phyloP scores from a whole-genome alignment of 1,140 invertebrate genomes.

The Caenorhabditis remanei region DNA sequence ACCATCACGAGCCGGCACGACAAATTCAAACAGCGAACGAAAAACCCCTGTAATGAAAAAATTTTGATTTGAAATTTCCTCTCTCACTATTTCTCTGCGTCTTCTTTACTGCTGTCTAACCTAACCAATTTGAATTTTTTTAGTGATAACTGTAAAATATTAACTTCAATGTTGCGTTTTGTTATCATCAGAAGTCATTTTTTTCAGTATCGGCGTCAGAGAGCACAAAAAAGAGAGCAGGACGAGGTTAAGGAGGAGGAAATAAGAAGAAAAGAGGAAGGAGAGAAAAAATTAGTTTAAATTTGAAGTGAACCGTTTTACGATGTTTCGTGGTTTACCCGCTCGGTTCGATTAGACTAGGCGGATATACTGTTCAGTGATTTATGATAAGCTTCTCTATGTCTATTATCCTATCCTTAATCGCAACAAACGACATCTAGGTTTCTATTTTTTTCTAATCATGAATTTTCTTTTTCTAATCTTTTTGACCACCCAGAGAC shows the following conservation, averaged over 20 bases:
- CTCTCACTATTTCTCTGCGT: neutral
- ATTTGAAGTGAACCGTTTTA: neutral
- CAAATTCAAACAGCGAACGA: slow-evolving; percentile 2
- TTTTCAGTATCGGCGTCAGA: slow-evolving; percentile 33
- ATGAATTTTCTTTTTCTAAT: neutral
- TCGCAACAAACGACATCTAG: neutral
- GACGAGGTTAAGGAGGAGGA: neutral
- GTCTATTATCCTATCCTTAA: neutral
- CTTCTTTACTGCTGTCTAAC: neutral
- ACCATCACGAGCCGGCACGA: slow-evolving; percentile 20
- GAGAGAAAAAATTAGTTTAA: slow-evolving; percentile 6
- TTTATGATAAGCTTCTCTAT: slow-evolving; percentile 17
- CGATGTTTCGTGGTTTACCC: neutral
- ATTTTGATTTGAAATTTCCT: neutral
- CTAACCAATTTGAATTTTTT: slow-evolving; percentile 46
- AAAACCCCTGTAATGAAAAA: slow-evolving; percentile 12
- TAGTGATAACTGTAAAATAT: neutral
- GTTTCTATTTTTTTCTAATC: neutral
- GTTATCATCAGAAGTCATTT: slow-evolving; percentile 49
- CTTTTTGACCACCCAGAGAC: neutral
- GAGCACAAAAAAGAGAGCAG: neutral
- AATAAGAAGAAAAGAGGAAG: neutral
- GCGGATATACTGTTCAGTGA: slow-evolving; percentile 27
- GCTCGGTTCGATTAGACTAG: neutral
- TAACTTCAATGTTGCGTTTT: slow-evolving; percentile 32